phyloP scores from a whole-genome alignment of 2,113 vertebrate genomes.

The Amphiprion ocellaris region DNA sequence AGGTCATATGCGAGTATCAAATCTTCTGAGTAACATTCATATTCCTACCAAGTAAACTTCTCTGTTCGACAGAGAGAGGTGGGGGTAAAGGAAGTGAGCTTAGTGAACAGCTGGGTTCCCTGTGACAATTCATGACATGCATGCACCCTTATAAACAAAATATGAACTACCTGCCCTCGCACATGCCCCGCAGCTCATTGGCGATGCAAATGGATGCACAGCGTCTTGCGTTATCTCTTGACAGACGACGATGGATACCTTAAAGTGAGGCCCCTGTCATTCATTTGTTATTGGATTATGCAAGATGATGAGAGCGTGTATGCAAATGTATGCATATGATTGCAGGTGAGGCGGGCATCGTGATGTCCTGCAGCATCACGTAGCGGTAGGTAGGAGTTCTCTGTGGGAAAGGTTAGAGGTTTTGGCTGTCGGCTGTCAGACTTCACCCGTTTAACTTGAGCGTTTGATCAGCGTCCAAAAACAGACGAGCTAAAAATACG shows the following conservation, averaged over 20 bases:
- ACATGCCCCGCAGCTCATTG: conserved; percentile 56
- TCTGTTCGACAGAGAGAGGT: not conserved
- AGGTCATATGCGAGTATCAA: too few species aligned
- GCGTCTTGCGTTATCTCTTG: conserved; percentile 48
- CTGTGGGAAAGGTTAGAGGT: conserved; percentile 4
- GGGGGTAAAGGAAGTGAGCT: not conserved
- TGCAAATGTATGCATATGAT: conserved; percentile 61
- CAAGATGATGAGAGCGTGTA: conserved; percentile 37
- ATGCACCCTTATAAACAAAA: conserved; percentile 47
- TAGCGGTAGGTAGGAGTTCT: not conserved
- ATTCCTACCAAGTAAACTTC: not conserved
- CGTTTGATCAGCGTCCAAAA: not conserved
- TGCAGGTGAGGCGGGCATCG: conserved; percentile 24
- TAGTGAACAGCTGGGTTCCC: conserved; percentile 49
- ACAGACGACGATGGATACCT: conserved; percentile 23
- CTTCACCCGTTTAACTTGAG: not conserved
- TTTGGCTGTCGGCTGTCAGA: conserved; percentile 14
- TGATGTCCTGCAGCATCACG: conserved; percentile 39
- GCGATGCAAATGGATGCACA: conserved; percentile 64
- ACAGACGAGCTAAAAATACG: conserved; percentile 3
- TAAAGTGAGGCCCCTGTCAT: conserved; percentile 32
- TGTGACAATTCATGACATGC: conserved; percentile 33
- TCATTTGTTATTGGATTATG: conserved; percentile 62
- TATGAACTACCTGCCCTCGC: conserved; percentile 35
- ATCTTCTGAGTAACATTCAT: not conserved